phyloP scores from a whole-genome alignment of 2,888 invertebrate genomes.

The Apamea sordens region DNA sequence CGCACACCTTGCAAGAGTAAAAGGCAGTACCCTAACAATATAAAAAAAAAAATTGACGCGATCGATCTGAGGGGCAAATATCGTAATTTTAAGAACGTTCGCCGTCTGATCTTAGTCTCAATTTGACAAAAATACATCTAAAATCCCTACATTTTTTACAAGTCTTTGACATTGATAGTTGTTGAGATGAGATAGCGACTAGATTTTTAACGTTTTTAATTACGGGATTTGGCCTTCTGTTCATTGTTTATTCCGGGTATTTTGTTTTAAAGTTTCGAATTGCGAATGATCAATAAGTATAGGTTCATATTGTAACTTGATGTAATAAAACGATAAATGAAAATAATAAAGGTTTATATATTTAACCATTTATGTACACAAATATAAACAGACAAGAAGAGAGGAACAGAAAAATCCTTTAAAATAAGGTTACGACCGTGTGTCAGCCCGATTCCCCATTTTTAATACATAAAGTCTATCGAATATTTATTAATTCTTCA shows the following conservation, averaged over 20 bases:
- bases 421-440: not conserved
- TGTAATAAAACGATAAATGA: not conserved
- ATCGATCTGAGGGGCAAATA: not conserved
- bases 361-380: not conserved
- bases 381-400: not conserved
- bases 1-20: not conserved
- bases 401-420: not conserved
- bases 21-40: not conserved
- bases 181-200: no score
- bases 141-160: not conserved
- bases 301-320: not conserved
- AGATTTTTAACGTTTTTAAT: no score
- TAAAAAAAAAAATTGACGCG: no score
- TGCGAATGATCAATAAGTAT: no score
- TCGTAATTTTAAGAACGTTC: not conserved
- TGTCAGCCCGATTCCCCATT: not conserved
- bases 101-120: no score
- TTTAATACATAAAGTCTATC: not conserved
- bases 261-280: not conserved
- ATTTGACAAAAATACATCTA: no score
- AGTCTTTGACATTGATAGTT: no score
- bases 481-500: not conserved
- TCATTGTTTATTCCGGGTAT: not conserved
- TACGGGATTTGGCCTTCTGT: not conserved
- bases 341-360: not conserved